phyloP scores from a whole-genome alignment of 2,797 vertebrate genomes.

The Rachycentron canadum region DNA sequence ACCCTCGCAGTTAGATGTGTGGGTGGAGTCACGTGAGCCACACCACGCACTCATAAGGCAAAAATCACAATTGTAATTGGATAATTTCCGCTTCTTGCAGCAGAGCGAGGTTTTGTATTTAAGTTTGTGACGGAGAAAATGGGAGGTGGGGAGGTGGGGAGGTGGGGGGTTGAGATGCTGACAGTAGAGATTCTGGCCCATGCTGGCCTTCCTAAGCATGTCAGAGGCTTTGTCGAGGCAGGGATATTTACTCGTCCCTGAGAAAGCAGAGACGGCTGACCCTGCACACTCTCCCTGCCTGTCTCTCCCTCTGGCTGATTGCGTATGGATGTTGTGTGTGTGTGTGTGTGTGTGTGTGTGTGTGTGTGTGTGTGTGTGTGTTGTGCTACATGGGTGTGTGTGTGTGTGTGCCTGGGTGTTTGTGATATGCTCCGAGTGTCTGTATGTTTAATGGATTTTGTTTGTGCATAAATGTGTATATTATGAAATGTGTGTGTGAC shows the following conservation, averaged over 20 bases:
- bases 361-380: too few relatives aligned
- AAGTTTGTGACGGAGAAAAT: conserved; percentile 31
- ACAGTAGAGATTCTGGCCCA: conserved; percentile 74
- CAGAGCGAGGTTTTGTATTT: conserved; percentile 22
- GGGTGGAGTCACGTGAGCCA: conserved; percentile 39
- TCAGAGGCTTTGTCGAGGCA: conserved; percentile 79
- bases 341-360: conserved; percentile 24
- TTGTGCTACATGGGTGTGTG: conserved; percentile 22
- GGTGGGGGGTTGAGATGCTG: conserved; percentile 63
- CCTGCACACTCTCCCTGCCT: conserved; percentile 71
- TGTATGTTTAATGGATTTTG: conserved; percentile 34
- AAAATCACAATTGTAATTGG: conserved; percentile 39
- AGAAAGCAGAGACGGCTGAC: conserved; percentile 77
- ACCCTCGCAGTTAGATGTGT: conserved; percentile 21
- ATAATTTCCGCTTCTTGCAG: conserved; percentile 33
- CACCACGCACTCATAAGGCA: background rate
- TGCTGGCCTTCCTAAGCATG: conserved; percentile 75
- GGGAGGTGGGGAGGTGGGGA: background rate
- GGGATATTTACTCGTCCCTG: conserved; percentile 72
- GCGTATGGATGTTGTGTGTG: conserved; percentile 43
- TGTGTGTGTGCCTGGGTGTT: conserved; percentile 34
- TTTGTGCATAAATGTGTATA: conserved; percentile 49
- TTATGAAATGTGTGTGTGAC: conserved; percentile 69
- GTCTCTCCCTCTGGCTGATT: conserved; percentile 62
- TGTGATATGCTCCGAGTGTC: conserved; percentile 47